Evolutionary conservation across 2,888 invertebrate genomes (phyloP).

Genomic region (Drosophila ochracea): DNA sequence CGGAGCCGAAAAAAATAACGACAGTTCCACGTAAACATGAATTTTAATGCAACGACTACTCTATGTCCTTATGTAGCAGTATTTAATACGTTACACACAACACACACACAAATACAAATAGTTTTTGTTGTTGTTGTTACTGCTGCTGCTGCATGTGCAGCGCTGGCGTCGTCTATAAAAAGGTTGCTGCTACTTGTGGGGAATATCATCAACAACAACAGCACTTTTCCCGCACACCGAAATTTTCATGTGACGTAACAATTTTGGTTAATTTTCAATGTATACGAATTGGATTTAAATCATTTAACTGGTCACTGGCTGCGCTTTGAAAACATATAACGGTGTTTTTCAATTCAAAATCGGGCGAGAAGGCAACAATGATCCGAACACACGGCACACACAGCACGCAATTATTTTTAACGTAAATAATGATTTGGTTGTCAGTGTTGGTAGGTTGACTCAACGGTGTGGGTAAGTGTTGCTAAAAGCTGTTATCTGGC

Average conservation of each 20-base stretch:
- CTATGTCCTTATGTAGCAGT: constrained; percentile 19
- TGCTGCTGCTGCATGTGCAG: constrained; percentile 30
- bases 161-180: constrained; percentile 36
- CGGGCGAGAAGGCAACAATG: constrained; percentile 25
- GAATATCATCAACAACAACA: constrained; percentile 25
- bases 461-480: constrained; percentile 25
- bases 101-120: not conserved
- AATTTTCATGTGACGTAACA: constrained; percentile 63
- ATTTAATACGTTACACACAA: constrained; percentile 10
- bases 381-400: constrained; percentile 41
- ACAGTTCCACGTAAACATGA: constrained; percentile 39
- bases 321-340: constrained; percentile 30
- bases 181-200: constrained; percentile 13
- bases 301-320: constrained; percentile 8
- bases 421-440: constrained; percentile 56
- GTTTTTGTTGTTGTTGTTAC: constrained; percentile 2
- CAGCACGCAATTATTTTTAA: constrained; percentile 54
- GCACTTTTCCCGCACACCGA: constrained; percentile 44
- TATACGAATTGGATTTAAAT: constrained; percentile 3
- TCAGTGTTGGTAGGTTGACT: constrained; percentile 37
- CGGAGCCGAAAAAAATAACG: constrained; percentile 40
- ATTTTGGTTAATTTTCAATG: constrained; percentile 31
- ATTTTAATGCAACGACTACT: constrained; percentile 53
- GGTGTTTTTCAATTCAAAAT: constrained; percentile 43
- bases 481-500: constrained; percentile 23